Evolutionary conservation across 2,113 vertebrate species (phyloP).

Genomic region (Hemicordylus capensis): DNA sequence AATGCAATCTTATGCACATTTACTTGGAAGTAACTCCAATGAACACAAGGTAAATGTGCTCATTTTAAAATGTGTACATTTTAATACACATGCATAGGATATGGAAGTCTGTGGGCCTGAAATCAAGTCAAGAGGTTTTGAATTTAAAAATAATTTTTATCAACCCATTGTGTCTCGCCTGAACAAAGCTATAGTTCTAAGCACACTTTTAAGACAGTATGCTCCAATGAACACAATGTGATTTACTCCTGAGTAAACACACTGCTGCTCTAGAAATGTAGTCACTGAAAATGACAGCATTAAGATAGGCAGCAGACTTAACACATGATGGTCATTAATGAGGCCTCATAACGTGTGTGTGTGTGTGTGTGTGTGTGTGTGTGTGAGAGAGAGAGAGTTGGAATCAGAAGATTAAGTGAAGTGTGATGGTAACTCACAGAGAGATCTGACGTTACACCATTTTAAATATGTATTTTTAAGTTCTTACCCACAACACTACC

Average conservation of each 20-base stretch:
- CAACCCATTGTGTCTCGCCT: neutral
- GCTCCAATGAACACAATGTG: neutral
- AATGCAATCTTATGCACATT: neutral
- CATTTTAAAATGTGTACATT: too few species aligned
- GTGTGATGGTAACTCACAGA: neutral
- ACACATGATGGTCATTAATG: neutral
- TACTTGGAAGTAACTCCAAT: neutral
- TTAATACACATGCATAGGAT: neutral
- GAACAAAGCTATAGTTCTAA: neutral
- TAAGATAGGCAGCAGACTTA: neutral
- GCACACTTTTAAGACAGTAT: neutral
- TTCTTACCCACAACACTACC: neutral
- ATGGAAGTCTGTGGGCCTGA: neutral
- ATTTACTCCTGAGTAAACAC: neutral
- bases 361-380: too few species aligned
- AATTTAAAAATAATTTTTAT: neutral
- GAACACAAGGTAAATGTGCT: too few species aligned
- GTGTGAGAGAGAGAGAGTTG: too few species aligned
- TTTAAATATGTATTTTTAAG: too few species aligned
- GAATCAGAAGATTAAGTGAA: neutral
- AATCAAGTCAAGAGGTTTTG: neutral
- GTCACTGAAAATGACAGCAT: neutral
- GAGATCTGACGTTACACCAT: conserved; percentile 9
- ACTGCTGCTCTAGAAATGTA: neutral
- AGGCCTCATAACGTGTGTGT: too few species aligned